Percentiles rank a stretch among this genome's conserved stretches.
These are phyloP conservation scores for Chaetops frenatus DNA, from an alignment of 2,113 vertebrate genomes.

Conservation along the genomic window DNA sequence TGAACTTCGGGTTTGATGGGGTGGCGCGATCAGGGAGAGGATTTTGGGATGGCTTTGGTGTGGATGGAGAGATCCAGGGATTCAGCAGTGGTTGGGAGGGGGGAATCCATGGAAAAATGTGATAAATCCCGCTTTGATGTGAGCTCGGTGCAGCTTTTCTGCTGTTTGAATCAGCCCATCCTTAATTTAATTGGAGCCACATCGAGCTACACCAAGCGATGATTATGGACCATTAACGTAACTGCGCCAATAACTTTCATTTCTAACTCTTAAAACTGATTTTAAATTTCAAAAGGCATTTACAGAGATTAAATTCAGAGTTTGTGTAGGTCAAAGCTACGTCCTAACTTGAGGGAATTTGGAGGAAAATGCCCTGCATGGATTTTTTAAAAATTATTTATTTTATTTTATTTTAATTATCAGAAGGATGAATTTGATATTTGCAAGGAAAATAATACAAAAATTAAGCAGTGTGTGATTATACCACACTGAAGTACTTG, in stretches of 20 bases:
- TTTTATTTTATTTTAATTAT: neutral
- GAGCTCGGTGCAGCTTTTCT: neutral
- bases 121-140: neutral
- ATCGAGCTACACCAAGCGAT: neutral
- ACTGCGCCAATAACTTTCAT: neutral
- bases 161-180: rapidly evolving
- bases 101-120: neutral
- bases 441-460: neutral
- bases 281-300: neutral
- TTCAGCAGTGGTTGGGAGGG: neutral
- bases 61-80: rapidly evolving
- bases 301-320: neutral
- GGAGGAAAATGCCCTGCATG: neutral
- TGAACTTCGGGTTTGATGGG: rapidly evolving
- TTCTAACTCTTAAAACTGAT: neutral
- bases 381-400: too few species aligned
- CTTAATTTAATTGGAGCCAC: neutral
- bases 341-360: neutral
- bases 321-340: neutral
- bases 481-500: neutral
- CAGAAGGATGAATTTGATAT: neutral
- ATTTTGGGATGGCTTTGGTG: neutral
- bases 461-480: neutral
- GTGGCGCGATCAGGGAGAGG: rapidly evolving
- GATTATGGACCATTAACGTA: neutral